These are phyloP conservation scores for Macrobrachium nipponense DNA, from an alignment of 1,140 invertebrate species.

Conservation along the genomic window DNA sequence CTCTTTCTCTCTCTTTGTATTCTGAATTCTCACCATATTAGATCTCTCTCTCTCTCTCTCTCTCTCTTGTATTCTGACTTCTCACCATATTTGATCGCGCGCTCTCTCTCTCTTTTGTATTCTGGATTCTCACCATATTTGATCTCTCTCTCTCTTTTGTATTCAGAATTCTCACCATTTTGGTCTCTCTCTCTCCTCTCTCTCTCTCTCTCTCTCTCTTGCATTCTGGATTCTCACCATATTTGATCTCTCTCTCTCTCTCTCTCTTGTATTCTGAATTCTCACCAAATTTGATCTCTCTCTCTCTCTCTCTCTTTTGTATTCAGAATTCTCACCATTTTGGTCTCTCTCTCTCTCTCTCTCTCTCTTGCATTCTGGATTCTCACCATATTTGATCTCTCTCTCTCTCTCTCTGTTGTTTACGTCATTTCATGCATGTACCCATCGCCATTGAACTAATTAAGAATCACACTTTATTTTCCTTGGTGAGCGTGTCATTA, in stretches of 20 bases:
- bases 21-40: not conserved
- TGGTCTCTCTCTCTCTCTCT: too few species aligned
- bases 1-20: constrained; percentile 3
- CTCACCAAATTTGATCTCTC: too few species aligned
- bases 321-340: too few species aligned
- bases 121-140: not conserved
- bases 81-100: too few species aligned
- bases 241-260: not conserved
- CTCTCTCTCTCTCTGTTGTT: not conserved
- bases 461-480: not conserved
- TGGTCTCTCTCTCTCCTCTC: too few species aligned
- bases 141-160: not conserved
- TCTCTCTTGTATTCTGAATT: not conserved
- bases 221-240: not conserved
- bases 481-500: not conserved
- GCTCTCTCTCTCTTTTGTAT: not conserved
- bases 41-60: not conserved
- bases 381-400: too few species aligned
- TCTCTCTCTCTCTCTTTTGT: not conserved
- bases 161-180: too few species aligned
- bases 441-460: not conserved
- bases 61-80: not conserved
- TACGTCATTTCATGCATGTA: not conserved
- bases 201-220: too few species aligned
- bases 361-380: too few species aligned